A percentile compares a stretch with the other conserved stretches of the same genome.
Evolutionary conservation across 1,140 invertebrate species (phyloP).

Genomic region (Drosophila willistoni): DNA sequence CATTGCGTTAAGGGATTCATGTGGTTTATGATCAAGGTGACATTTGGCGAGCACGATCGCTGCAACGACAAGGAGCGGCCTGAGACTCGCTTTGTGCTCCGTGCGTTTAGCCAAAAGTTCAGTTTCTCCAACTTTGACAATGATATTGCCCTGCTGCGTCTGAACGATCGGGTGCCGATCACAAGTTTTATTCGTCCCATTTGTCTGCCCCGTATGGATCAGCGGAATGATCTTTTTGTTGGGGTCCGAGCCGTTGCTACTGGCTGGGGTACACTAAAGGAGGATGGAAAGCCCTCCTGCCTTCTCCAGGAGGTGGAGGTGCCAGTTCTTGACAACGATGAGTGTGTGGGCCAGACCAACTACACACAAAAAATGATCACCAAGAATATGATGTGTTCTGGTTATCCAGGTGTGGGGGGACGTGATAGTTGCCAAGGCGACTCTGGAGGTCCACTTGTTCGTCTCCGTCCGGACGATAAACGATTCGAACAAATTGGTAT

Average conservation of each 20-base stretch:
- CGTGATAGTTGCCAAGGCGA: slow-evolving; percentile 96
- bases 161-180: slow-evolving; percentile 90
- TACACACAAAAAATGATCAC: slow-evolving; percentile 91
- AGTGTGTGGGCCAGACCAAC: slow-evolving; percentile 90
- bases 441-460: slow-evolving; percentile 94
- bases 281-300: slow-evolving; percentile 92
- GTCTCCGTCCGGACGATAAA: slow-evolving; percentile 88
- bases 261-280: slow-evolving; percentile 93
- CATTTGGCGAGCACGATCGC: slow-evolving; percentile 92
- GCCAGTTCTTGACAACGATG: slow-evolving; percentile 90
- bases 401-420: slow-evolving; percentile 88
- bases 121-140: slow-evolving; percentile 93
- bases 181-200: slow-evolving; percentile 90
- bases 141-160: slow-evolving; percentile 91
- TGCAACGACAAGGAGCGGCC: slow-evolving; percentile 88
- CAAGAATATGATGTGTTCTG: slow-evolving; percentile 94
- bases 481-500: slow-evolving; percentile 91
- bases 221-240: slow-evolving; percentile 86
- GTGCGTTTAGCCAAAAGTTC: slow-evolving; percentile 90
- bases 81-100: slow-evolving; percentile 89
- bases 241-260: slow-evolving; percentile 89
- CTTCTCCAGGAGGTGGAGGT: slow-evolving; percentile 92
- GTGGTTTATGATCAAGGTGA: slow-evolving; percentile 95
- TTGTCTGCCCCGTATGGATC: slow-evolving; percentile 87
- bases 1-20: slow-evolving; percentile 94